These are phyloP conservation scores for Dryas iulia DNA, from an alignment of 1,140 invertebrate genomes.

Conservation along the genomic window DNA sequence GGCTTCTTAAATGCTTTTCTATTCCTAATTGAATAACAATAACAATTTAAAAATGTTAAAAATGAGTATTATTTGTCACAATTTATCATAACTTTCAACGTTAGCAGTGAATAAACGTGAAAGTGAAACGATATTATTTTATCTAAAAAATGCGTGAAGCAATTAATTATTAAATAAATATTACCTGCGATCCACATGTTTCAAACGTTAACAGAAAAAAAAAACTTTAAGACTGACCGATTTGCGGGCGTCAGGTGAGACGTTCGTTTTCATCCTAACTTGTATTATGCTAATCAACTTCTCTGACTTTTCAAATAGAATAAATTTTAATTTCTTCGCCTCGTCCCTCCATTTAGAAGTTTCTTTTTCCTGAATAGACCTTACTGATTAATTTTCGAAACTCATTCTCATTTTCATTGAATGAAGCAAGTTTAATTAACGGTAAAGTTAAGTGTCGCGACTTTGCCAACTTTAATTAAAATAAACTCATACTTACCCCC, in stretches of 20 bases:
- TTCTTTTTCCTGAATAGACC: conserved; percentile 66
- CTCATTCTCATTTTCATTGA: conserved; percentile 69
- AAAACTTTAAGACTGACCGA: conserved; percentile 38
- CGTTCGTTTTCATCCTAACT: conserved; percentile 52
- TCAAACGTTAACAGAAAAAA: conserved; percentile 21
- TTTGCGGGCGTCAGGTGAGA: conserved; percentile 43
- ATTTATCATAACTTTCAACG: too few relatives aligned
- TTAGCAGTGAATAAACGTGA: neutral
- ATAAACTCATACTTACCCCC: conserved; percentile 31
- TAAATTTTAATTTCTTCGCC: conserved; percentile 65
- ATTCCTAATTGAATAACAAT: too few relatives aligned
- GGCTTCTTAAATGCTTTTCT: too few relatives aligned
- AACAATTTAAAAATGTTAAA: too few relatives aligned
- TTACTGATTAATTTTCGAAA: conserved; percentile 70
- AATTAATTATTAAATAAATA: neutral
- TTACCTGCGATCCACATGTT: conserved; percentile 9
- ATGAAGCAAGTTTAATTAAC: conserved; percentile 73
- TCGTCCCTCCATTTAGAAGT: conserved; percentile 59
- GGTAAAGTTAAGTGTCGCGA: conserved; percentile 49
- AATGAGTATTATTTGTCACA: too few relatives aligned
- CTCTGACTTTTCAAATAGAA: conserved; percentile 57
- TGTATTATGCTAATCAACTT: conserved; percentile 66
- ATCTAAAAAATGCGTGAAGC: neutral
- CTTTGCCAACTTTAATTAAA: conserved; percentile 49
- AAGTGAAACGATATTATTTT: neutral